Evolutionary conservation across 2,888 invertebrate genomes (phyloP).

Genomic region (Rotaria socialis): DNA sequence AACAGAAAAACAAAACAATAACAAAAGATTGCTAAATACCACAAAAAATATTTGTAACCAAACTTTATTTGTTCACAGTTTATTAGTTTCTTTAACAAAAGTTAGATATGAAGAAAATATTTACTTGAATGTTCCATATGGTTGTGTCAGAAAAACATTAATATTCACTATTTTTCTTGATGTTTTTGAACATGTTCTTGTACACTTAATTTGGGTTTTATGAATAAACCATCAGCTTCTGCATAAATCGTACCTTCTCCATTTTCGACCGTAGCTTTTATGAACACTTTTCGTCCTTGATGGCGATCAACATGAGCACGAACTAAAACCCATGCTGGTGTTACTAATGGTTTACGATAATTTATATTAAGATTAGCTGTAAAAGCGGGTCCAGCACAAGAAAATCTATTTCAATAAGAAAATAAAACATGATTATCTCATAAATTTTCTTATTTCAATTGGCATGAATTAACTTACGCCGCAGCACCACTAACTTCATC

Average conservation of each 20-base stretch:
- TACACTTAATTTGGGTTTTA: not conserved
- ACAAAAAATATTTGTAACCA: too few species aligned
- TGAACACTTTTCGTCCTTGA: not conserved
- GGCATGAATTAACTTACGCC: not conserved
- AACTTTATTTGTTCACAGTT: too few species aligned
- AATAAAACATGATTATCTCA: too few species aligned
- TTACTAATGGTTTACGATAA: not conserved
- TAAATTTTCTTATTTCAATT: not conserved
- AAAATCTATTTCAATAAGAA: not conserved
- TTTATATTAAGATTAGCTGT: constrained; percentile 25
- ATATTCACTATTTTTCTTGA: not conserved
- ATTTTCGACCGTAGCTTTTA: not conserved
- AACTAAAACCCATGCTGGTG: constrained; percentile 11
- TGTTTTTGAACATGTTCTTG: not conserved
- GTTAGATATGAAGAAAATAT: too few species aligned
- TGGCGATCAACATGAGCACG: constrained; percentile 18
- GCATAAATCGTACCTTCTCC: constrained; percentile 28
- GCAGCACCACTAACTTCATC: constrained; percentile 31
- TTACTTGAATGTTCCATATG: too few species aligned
- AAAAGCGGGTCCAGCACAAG: constrained; percentile 22
- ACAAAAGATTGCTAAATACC: not conserved
- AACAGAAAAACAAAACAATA: not conserved
- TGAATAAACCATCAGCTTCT: not conserved
- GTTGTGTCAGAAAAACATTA: not conserved
- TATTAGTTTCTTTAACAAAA: too few species aligned